Base-by-base conservation (phyloP, 2,113 vertebrate genomes). In the Corythaixoides concolor region DNA sequence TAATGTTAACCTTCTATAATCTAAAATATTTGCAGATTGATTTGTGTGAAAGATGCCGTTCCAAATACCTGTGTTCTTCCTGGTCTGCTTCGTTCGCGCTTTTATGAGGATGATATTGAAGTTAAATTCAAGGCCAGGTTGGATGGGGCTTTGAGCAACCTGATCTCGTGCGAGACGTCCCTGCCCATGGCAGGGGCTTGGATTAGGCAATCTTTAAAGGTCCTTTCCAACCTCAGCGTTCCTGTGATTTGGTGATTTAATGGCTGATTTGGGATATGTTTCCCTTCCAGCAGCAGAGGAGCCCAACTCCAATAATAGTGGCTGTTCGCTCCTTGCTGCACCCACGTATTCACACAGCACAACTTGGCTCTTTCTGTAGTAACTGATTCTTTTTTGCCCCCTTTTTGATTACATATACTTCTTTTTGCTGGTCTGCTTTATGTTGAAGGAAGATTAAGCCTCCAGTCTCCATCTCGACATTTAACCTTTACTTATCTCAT, bases 401-500 rank as follows among this genome's bases (percentile, higher is more conserved):
- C 3, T 58, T 79, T 90, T 79, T 86, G 19, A 47, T 85, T 72
- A 33, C 76, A 26, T 45, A 4, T 32, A 69, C 27, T 84, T 78
- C 41, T 73, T 88, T 66, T 58, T 83, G 41, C 55, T 62, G 30
- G n/a, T 53, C 37, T 83, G 33, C 78, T 90, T 1, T 26, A 6
- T 15, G 7, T 5, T 75, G 69, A 56, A 82, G 28, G 74, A 74
- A 67, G 9, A 72, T 90, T 70, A 89, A 88, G 20, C 74, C 62
- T 91, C 30, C 33, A 28, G 9, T 80, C n/a, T 67, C 84, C 45
- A 67, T 88, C 26, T 59, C 95, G 85, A 80, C 63, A 50, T 88
- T 85, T 83, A 81, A 77, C 88, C 90, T 95, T 83, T 74, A 62
- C 75, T 95, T 90, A 89, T 60, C 35, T 79, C 63, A 19, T 85